Conservation (phyloP, 2,888 invertebrate species). For the Chelonus formosanus region DNA sequence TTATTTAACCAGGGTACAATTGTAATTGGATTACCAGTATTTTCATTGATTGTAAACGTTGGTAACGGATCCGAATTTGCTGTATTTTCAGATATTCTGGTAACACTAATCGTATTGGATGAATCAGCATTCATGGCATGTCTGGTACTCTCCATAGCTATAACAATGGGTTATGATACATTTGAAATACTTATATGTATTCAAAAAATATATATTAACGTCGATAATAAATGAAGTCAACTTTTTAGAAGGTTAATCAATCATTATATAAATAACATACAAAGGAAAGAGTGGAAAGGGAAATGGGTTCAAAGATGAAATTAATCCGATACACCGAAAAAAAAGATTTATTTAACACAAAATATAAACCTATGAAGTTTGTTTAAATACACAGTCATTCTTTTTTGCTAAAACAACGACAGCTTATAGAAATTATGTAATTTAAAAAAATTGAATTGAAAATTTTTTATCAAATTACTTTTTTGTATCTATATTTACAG, state of each 20-base stretch:
- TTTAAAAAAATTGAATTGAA: slow-evolving; percentile 16
- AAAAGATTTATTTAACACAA: no score
- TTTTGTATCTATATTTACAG: no score
- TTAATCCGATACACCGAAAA: no score
- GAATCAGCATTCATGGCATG: neutral
- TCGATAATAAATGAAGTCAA: no score
- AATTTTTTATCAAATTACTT: no score
- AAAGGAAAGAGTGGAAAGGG: no score
- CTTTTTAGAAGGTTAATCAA: no score
- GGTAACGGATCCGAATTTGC: neutral
- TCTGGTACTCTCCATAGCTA: slow-evolving; percentile 22
- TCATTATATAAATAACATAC: no score
- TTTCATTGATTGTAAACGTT: neutral
- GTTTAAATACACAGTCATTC: no score
- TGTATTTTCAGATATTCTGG: neutral
- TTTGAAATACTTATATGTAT: neutral
- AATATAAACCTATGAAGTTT: no score
- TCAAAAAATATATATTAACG: neutral
- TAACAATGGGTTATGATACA: slow-evolving; percentile 13
- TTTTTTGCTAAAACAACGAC: no score
- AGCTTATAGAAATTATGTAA: slow-evolving; percentile 17
- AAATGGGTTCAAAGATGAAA: neutral
- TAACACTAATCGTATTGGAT: neutral
- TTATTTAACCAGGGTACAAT: slow-evolving; percentile 49
- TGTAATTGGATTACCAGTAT: slow-evolving; percentile 43